Percentiles rank a stretch among this genome's conserved stretches.
Evolutionary conservation across 2,888 invertebrate species (phyloP).

Genomic region (Yponomeuta plumbellus): DNA sequence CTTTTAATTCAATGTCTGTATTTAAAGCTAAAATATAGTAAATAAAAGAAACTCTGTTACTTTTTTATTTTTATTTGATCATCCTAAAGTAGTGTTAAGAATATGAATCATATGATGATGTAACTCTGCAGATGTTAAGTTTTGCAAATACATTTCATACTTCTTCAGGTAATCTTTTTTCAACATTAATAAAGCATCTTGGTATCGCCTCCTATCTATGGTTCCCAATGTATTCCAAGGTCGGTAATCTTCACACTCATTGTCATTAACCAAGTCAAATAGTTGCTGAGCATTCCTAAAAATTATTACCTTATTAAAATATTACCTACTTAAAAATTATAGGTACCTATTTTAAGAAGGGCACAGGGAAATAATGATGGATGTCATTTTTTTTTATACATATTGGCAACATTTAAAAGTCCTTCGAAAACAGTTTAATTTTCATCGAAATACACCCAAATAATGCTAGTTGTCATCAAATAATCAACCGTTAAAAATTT

Average conservation of each 20-base stretch:
- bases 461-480: too few species aligned
- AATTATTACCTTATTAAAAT: not conserved
- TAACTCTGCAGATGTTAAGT: slow-evolving; percentile 43
- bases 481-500: too few species aligned
- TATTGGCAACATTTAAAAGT: too few species aligned
- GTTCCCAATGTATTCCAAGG: slow-evolving; percentile 37
- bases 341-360: too few species aligned
- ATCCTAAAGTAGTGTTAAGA: not conserved
- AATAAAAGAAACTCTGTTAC: not conserved
- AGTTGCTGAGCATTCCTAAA: slow-evolving; percentile 47
- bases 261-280: slow-evolving; percentile 39
- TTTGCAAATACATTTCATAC: slow-evolving; percentile 53
- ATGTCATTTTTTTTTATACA: too few species aligned
- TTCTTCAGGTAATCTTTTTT: slow-evolving; percentile 53
- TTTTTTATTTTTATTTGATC: not conserved
- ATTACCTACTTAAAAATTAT: too few species aligned
- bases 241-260: slow-evolving; percentile 23
- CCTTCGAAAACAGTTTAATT: too few species aligned
- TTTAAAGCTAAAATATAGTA: too few species aligned
- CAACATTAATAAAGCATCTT: slow-evolving; percentile 38
- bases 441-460: too few species aligned
- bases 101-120: slow-evolving; percentile 20
- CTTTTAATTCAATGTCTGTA: not conserved
- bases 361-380: too few species aligned
- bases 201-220: slow-evolving; percentile 40